A percentile compares a stretch with the other conserved stretches of the same genome.
These are phyloP conservation scores for Strigamia crassipes DNA, from an alignment of 2,888 invertebrate species.

Conservation along the genomic window DNA sequence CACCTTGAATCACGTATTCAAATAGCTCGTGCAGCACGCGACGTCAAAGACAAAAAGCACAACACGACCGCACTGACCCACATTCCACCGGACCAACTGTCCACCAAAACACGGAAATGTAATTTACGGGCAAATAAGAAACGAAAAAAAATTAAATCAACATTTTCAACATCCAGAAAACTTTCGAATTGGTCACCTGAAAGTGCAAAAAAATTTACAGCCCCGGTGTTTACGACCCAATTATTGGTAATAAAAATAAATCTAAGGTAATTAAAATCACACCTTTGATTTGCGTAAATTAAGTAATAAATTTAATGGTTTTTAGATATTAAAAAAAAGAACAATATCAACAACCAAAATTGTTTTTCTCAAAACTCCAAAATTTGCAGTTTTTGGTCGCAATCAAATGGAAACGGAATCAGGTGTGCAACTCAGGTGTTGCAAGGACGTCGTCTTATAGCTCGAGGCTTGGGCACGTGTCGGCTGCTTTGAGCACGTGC, in stretches of 20 bases:
- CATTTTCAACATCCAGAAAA: not conserved
- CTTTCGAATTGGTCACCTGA: not conserved
- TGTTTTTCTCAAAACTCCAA: too few relatives aligned
- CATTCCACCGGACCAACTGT: not conserved
- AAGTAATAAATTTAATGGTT: not conserved
- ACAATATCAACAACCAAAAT: not conserved
- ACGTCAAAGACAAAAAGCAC: slow-evolving; percentile 1
- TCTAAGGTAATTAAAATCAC: not conserved
- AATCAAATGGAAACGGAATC: not conserved
- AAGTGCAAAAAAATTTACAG: not conserved
- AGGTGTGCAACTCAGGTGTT: not conserved
- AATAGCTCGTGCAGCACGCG: slow-evolving; percentile 8
- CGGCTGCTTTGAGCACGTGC: slow-evolving; percentile 18
- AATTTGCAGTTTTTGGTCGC: not conserved
- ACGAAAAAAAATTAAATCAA: not conserved
- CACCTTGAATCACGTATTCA: slow-evolving; percentile 15
- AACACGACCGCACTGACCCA: not conserved
- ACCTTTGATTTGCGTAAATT: not conserved
- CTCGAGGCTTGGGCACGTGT: slow-evolving; percentile 22
- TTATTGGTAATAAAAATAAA: not conserved
- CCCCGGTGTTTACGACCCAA: not conserved
- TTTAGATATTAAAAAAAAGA: too few relatives aligned
- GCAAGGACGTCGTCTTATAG: not conserved
- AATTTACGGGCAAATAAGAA: not conserved
- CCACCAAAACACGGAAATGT: not conserved